phyloP scores from a whole-genome alignment of 2,113 vertebrate species.

The Chloebia gouldiae region DNA sequence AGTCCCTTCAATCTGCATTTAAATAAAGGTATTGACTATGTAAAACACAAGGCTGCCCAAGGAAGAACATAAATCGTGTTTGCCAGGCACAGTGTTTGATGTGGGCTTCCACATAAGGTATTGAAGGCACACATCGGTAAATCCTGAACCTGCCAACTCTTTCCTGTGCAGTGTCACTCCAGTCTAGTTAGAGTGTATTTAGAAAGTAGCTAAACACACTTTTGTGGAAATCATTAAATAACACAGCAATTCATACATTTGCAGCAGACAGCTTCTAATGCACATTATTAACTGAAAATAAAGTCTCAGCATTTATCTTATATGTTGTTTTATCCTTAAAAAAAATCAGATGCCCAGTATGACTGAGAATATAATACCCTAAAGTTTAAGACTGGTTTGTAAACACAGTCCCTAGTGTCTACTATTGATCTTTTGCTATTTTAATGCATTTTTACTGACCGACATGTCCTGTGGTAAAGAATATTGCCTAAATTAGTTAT shows the following conservation, averaged over 20 bases:
- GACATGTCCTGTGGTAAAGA: constrained; percentile 87
- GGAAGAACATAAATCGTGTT: background rate
- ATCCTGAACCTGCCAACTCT: constrained; percentile 34
- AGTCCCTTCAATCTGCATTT: constrained; percentile 1
- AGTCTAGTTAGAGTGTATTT: constrained; percentile 50
- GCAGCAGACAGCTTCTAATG: constrained; percentile 40
- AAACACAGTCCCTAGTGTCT: constrained; percentile 78
- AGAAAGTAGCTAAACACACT: constrained; percentile 52
- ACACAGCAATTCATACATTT: constrained; percentile 51
- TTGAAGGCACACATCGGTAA: constrained; percentile 17
- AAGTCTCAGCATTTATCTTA: constrained; percentile 61
- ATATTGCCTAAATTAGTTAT: constrained; percentile 94
- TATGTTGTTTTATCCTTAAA: constrained; percentile 55
- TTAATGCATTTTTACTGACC: constrained; percentile 88
- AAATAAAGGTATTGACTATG: constrained; percentile 24
- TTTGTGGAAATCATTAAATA: constrained; percentile 57
- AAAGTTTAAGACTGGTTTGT: constrained; percentile 79
- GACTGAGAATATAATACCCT: constrained; percentile 76
- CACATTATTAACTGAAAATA: constrained; percentile 59
- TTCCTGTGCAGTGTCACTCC: constrained; percentile 49
- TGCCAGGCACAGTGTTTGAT: constrained; percentile 38
- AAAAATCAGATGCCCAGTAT: constrained; percentile 57
- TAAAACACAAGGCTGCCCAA: constrained; percentile 26
- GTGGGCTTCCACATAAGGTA: background rate
- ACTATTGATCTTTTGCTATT: constrained; percentile 86